These are phyloP conservation scores for Chloroceryle aenea DNA, from an alignment of 2,113 vertebrate genomes.

Conservation along the genomic window DNA sequence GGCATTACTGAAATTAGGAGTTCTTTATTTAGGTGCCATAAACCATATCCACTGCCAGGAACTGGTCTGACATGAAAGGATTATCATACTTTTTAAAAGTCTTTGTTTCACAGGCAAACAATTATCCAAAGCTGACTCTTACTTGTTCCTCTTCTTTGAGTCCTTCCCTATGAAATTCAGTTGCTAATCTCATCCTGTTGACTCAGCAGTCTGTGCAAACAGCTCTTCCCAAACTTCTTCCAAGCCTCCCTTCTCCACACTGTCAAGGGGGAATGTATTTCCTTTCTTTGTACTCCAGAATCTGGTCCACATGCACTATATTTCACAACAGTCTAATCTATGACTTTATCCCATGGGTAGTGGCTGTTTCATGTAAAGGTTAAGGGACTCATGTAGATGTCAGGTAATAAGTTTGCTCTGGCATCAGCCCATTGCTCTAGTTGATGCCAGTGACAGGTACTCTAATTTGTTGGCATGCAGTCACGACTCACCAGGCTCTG, in stretches of 20 bases:
- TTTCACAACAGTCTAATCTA: neutral
- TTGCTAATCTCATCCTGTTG: neutral
- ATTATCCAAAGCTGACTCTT: neutral
- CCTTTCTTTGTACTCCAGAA: neutral
- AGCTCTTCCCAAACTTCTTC: neutral
- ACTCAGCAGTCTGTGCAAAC: neutral
- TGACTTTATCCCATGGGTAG: rapidly evolving
- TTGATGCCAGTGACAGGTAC: neutral
- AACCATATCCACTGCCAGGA: neutral
- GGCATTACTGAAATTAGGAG: neutral
- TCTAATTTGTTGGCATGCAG: neutral
- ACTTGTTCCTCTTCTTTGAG: neutral
- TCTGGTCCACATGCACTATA: neutral
- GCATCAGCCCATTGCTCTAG: neutral
- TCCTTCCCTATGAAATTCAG: neutral
- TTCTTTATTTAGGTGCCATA: neutral
- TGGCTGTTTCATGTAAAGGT: neutral
- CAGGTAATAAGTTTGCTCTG: slow-evolving; percentile 24
- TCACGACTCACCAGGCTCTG: neutral
- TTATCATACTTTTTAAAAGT: neutral
- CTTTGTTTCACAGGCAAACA: neutral
- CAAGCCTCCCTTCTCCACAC: neutral
- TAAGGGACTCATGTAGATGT: neutral
- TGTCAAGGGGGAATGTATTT: neutral
- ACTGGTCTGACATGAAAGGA: neutral